Base-by-base conservation (phyloP, 2,797 vertebrate species). In the Acanthurus leucopareius region DNA sequence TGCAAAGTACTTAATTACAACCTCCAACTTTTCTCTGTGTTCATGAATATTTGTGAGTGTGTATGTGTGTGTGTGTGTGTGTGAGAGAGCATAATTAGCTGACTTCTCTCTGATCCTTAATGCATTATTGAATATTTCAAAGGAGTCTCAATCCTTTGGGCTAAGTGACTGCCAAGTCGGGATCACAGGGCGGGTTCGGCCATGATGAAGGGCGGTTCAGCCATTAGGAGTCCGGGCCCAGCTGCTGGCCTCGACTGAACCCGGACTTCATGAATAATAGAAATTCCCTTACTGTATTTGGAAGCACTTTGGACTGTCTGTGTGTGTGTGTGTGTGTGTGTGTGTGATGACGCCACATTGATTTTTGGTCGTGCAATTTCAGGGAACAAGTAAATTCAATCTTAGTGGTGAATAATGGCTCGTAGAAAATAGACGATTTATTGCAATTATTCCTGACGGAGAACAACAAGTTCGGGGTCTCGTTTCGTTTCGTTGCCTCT, bases 101-200 rank as follows among this genome's bases (percentile, higher is more conserved):
- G 69, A 71, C 78, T 86, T 87, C 85, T 79, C 80, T 86, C 77
- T 86, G 88, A 90, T 90, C 86, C 81, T 82, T 86, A 87, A 91
- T 88, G 89, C 61, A 80, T 91, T 92, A 91, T 91, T 91, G 89
- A 91, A 89, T 90, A 87, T 93, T 90, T 90, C 77, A 83, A 78
- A 84, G 80, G 77, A 83, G 85, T 52, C 78, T 92, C 77, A 72
- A 86, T 90, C 88, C 80, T 88, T 32, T 42, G 76, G 83, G 88
- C 82, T 86, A 80, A 84, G 91, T 77, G 90, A 75, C 75, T 82
- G 88, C 84, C 82, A 77, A 60, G 77, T 52, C 32, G 28, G 86
- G 83, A 86, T 88, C 75, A 82, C 73, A 60, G 86, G 86, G 73
- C 66, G 61, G 62, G 79, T 86, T 79, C 48, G 69, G 70, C 72